phyloP scores from a whole-genome alignment of 2,888 invertebrate species.

The Pyralis farinalis region DNA sequence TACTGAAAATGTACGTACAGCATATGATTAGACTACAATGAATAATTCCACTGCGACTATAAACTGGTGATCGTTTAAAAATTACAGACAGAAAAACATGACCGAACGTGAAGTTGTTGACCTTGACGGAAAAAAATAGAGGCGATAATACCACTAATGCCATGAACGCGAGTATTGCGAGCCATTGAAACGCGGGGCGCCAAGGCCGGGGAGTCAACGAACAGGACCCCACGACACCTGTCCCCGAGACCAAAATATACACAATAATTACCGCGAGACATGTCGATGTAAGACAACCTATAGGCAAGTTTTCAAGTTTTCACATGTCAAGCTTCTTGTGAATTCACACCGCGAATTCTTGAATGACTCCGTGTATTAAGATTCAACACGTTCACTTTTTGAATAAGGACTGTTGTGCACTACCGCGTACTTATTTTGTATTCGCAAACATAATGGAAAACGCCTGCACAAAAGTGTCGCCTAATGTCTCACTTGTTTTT shows the following conservation, averaged over 20 bases:
- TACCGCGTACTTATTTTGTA: neutral
- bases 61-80: slow-evolving; percentile 18
- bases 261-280: slow-evolving; percentile 44
- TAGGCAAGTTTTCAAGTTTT: slow-evolving; percentile 26
- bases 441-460: too few relatives aligned
- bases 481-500: too few relatives aligned
- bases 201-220: slow-evolving; percentile 73
- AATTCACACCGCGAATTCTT: slow-evolving; percentile 28
- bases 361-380: slow-evolving; percentile 29
- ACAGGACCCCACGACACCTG: slow-evolving; percentile 69
- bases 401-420: slow-evolving; percentile 9
- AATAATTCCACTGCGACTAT: slow-evolving; percentile 1
- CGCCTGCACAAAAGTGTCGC: too few relatives aligned
- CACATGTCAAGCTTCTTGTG: slow-evolving; percentile 28
- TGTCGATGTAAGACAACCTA: slow-evolving; percentile 26
- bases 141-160: slow-evolving; percentile 40
- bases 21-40: neutral
- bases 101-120: slow-evolving; percentile 48
- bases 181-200: slow-evolving; percentile 60
- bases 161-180: slow-evolving; percentile 50
- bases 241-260: slow-evolving; percentile 49
- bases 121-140: slow-evolving; percentile 59
- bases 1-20: too few relatives aligned
- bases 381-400: slow-evolving; percentile 35
- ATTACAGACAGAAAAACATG: slow-evolving; percentile 32